Percentiles rank a stretch among this genome's conserved stretches.
These are phyloP conservation scores for Boloria euphrosyne DNA, from an alignment of 2,888 invertebrate species.

Conservation along the genomic window DNA sequence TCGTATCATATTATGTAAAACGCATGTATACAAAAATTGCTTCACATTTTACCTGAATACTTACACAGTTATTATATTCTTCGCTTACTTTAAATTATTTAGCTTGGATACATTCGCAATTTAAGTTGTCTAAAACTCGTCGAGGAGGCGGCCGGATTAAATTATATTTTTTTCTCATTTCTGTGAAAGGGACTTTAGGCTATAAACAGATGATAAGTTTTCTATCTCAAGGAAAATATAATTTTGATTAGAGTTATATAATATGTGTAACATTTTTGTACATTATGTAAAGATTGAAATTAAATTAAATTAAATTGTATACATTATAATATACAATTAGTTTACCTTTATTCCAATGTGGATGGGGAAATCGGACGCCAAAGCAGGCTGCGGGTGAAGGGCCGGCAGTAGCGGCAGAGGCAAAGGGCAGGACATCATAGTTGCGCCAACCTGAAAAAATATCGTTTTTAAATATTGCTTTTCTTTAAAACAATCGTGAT, in stretches of 20 bases:
- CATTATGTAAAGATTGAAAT: background rate
- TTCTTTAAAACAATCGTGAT: background rate
- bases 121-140: slow-evolving; percentile 77
- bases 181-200: slow-evolving; percentile 13
- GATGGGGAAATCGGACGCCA: slow-evolving; percentile 83
- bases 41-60: slow-evolving; percentile 55
- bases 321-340: background rate
- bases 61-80: slow-evolving; percentile 57
- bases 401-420: slow-evolving; percentile 85
- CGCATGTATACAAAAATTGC: slow-evolving; percentile 41
- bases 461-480: slow-evolving; percentile 2
- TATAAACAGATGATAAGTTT: slow-evolving; percentile 43
- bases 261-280: background rate
- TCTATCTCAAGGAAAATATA: slow-evolving; percentile 1
- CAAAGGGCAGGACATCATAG: slow-evolving; percentile 86
- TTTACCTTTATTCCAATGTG: slow-evolving; percentile 86
- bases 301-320: too few species aligned
- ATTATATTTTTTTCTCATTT: slow-evolving; percentile 67
- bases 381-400: slow-evolving; percentile 81
- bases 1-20: background rate
- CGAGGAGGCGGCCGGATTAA: slow-evolving; percentile 68
- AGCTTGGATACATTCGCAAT: slow-evolving; percentile 80
- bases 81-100: slow-evolving; percentile 75
- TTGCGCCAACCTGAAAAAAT: slow-evolving; percentile 70
- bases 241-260: slow-evolving; percentile 10